These are phyloP conservation scores for Holacanthus passer DNA, from an alignment of 2,113 vertebrate genomes.

Conservation along the genomic window DNA sequence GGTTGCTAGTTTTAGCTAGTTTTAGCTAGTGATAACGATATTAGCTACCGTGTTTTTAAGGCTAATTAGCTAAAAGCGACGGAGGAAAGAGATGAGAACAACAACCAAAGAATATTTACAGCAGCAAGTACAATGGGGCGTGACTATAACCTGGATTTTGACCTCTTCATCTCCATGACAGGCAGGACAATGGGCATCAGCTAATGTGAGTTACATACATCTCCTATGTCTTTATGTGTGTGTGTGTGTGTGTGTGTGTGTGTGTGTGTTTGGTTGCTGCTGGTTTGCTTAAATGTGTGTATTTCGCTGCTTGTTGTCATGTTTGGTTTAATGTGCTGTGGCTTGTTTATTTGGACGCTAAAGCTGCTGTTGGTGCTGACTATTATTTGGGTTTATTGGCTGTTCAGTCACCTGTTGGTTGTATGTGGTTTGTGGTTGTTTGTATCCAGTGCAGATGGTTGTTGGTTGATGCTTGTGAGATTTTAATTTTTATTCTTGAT, in stretches of 20 bases:
- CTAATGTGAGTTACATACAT: background rate
- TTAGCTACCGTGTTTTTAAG: background rate
- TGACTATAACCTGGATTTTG: slow-evolving; percentile 33
- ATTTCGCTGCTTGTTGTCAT: too few relatives aligned
- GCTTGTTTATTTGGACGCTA: background rate
- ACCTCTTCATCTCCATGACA: background rate
- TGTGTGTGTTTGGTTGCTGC: background rate
- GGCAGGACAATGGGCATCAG: background rate
- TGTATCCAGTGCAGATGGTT: background rate
- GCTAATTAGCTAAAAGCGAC: background rate
- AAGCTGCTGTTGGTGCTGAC: background rate
- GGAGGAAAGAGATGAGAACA: background rate
- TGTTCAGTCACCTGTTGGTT: slow-evolving; percentile 8
- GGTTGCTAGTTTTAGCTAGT: background rate
- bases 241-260: background rate
- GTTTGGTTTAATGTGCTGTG: background rate
- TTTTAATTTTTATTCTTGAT: background rate
- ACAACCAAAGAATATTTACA: too few relatives aligned
- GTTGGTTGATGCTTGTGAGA: background rate
- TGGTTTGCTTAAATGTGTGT: background rate
- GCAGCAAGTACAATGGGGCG: background rate
- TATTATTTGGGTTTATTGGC: background rate
- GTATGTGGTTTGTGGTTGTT: background rate
- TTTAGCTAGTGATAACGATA: background rate
- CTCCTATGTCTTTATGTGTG: background rate